phyloP scores from a whole-genome alignment of 2,888 invertebrate genomes.

The Leptinotarsa haldemani region DNA sequence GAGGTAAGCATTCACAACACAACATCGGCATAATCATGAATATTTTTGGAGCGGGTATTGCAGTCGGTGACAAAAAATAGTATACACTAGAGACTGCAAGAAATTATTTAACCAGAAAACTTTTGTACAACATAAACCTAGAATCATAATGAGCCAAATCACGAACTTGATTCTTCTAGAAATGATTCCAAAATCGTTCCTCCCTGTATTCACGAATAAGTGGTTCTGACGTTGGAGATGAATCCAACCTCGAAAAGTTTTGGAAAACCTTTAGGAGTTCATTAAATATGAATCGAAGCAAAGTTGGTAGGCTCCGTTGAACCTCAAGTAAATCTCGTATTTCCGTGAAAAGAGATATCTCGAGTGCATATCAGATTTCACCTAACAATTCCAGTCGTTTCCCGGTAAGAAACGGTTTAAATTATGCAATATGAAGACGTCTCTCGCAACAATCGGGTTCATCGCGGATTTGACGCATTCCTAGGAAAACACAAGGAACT shows the following conservation, averaged over 20 bases:
- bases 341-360: conserved; percentile 2
- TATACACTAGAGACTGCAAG: too few relatives aligned
- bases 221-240: not conserved
- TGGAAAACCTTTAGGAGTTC: not conserved
- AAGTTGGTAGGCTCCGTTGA: not conserved
- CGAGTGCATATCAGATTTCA: conserved; percentile 29
- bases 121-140: too few relatives aligned
- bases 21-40: too few relatives aligned
- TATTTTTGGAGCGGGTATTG: too few relatives aligned
- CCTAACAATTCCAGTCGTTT: conserved; percentile 26
- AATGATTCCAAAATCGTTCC: too few relatives aligned
- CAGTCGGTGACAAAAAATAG: too few relatives aligned
- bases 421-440: conserved; percentile 35
- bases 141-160: too few relatives aligned
- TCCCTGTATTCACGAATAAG: not conserved
- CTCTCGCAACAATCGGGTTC: conserved; percentile 25
- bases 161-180: too few relatives aligned
- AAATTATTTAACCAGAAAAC: too few relatives aligned
- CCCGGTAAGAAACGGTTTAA: conserved; percentile 22
- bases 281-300: conserved; percentile 7
- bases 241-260: not conserved
- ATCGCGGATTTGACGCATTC: conserved; percentile 19
- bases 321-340: not conserved
- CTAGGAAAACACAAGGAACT: not conserved
- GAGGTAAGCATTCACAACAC: too few relatives aligned